Conservation (phyloP, 2,888 invertebrate species). For the Pelosia muscerda region DNA sequence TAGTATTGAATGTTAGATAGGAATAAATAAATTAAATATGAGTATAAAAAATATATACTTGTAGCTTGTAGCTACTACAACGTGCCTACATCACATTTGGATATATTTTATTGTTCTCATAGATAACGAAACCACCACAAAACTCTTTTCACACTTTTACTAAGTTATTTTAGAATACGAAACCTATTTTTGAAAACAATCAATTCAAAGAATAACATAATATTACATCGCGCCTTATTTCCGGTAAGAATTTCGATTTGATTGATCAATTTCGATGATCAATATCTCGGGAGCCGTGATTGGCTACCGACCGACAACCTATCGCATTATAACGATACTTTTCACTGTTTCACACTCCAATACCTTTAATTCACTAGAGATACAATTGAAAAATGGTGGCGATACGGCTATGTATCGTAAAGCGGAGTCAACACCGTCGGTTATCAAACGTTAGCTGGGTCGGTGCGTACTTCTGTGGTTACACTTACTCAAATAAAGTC, state of each 20-base stretch:
- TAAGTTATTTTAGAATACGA: slow-evolving; percentile 41
- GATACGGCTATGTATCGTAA: slow-evolving; percentile 67
- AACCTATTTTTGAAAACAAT: slow-evolving; percentile 68
- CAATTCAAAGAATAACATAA: slow-evolving; percentile 73
- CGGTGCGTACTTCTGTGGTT: slow-evolving; percentile 78
- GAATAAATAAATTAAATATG: too few relatives aligned
- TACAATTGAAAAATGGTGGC: slow-evolving; percentile 58
- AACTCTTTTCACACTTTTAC: slow-evolving; percentile 49
- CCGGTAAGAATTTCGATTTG: slow-evolving; percentile 84
- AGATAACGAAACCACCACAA: slow-evolving; percentile 17
- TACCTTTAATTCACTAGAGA: slow-evolving; percentile 59
- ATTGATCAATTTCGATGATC: slow-evolving; percentile 86
- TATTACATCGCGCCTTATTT: slow-evolving; percentile 83
- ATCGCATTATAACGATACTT: slow-evolving; percentile 62
- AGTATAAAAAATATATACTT: too few relatives aligned
- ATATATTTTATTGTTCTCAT: neutral
- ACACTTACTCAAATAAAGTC: slow-evolving; percentile 86
- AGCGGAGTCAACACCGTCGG: slow-evolving; percentile 60
- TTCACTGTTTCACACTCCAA: slow-evolving; percentile 74
- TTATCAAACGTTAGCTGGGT: slow-evolving; percentile 54
- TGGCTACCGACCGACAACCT: slow-evolving; percentile 78
- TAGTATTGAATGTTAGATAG: too few relatives aligned
- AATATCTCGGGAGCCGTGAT: slow-evolving; percentile 82
- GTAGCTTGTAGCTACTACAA: neutral
- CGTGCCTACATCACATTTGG: neutral